Percentiles rank a stretch among this genome's conserved stretches.
Conservation (phyloP, 2,113 vertebrate species). For the Salvelinus namaycush region DNA sequence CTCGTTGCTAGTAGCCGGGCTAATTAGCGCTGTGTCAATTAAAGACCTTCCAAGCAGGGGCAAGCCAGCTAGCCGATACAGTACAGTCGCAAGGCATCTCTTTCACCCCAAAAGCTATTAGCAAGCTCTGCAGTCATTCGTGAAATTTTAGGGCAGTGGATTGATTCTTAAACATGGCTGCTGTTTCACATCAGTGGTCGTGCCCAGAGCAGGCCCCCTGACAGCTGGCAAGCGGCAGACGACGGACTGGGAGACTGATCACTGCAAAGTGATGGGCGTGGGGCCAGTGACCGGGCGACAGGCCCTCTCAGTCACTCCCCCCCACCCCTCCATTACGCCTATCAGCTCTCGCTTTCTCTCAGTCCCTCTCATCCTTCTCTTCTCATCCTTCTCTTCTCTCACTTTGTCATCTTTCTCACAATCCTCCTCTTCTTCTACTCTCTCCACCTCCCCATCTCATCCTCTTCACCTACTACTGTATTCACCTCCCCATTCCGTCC, state of each 20-base stretch:
- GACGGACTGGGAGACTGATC: slow-evolving; percentile 42
- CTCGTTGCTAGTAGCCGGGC: not conserved
- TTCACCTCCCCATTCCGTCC: too few species aligned
- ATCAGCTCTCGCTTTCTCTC: slow-evolving; percentile 6
- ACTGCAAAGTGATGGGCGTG: slow-evolving; percentile 67
- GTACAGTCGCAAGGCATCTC: slow-evolving; percentile 8
- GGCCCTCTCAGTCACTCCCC: slow-evolving; percentile 29
- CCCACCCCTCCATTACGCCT: not conserved
- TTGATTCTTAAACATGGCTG: slow-evolving; percentile 75
- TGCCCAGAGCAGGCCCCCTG: slow-evolving; percentile 66
- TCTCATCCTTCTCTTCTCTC: slow-evolving; percentile 5
- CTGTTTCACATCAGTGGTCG: slow-evolving; percentile 71
- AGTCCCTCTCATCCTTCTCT: slow-evolving; percentile 17
- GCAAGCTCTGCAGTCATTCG: slow-evolving; percentile 68
- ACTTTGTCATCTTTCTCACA: not conserved
- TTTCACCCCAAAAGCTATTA: slow-evolving; percentile 59
- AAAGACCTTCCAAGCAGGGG: slow-evolving; percentile 2
- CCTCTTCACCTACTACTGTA: too few species aligned
- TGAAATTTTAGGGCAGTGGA: slow-evolving; percentile 79
- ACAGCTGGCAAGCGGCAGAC: slow-evolving; percentile 73
- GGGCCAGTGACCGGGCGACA: slow-evolving; percentile 59
- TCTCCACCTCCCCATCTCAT: too few species aligned
- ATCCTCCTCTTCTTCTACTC: too few species aligned
- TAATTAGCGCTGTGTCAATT: slow-evolving; percentile 53
- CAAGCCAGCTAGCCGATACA: not conserved